These are phyloP conservation scores for Chrysina gloriosa DNA, from an alignment of 2,888 invertebrate genomes.

Conservation along the genomic window DNA sequence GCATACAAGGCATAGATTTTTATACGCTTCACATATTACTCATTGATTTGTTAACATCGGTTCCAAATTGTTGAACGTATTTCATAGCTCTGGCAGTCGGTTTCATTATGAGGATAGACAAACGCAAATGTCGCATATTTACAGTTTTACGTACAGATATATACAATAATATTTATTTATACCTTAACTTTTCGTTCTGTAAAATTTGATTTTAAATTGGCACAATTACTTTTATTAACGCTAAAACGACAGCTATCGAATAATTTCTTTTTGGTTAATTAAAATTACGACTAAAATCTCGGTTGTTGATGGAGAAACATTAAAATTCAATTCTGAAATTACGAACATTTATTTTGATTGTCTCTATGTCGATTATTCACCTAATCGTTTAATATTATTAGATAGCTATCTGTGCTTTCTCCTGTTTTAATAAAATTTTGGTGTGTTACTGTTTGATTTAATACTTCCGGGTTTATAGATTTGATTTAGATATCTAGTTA, in stretches of 20 bases:
- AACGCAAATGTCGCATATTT: conserved; percentile 52
- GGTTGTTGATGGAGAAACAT: background rate
- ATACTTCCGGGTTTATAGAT: background rate
- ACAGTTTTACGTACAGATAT: conserved; percentile 43
- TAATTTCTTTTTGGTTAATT: conserved; percentile 33
- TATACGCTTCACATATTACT: conserved; percentile 2
- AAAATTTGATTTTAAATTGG: conserved; percentile 45
- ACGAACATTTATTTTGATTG: conserved; percentile 27
- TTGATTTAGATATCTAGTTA: background rate
- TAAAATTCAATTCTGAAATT: conserved; percentile 9
- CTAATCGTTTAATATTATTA: conserved; percentile 27
- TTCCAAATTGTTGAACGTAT: background rate
- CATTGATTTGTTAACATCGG: conserved; percentile 13
- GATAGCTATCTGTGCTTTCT: conserved; percentile 24
- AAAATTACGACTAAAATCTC: conserved; percentile 7
- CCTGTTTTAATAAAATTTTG: conserved; percentile 4
- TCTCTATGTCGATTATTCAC: conserved; percentile 30
- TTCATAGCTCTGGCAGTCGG: conserved; percentile 48
- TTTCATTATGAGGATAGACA: conserved; percentile 25
- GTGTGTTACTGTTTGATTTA: conserved; percentile 14
- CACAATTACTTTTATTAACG: conserved; percentile 43
- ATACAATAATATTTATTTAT: conserved; percentile 43
- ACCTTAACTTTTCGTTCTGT: conserved; percentile 41
- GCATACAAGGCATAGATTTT: conserved; percentile 41
- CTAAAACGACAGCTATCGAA: conserved; percentile 40